Evolutionary conservation across 2,888 invertebrate genomes (phyloP).

Genomic region (Micropterix aruncella): DNA sequence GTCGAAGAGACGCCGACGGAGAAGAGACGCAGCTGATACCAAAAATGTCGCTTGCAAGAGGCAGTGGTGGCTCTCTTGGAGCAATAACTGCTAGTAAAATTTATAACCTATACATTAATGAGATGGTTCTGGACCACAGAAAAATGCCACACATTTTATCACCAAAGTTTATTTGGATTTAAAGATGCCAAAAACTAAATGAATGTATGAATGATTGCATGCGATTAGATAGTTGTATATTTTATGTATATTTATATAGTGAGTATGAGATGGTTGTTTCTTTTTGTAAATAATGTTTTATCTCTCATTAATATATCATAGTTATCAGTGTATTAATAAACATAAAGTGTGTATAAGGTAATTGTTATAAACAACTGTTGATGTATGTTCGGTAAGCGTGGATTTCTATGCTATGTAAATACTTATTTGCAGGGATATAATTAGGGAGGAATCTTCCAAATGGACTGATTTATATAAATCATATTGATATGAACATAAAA

Average conservation of each 20-base stretch:
- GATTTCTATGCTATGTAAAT: slow-evolving; percentile 42
- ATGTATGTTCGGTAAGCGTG: slow-evolving; percentile 40
- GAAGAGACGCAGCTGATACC: slow-evolving; percentile 35
- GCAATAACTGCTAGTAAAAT: slow-evolving; percentile 31
- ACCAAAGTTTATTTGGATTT: background rate
- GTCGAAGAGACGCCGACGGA: slow-evolving; percentile 57
- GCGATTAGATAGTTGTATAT: background rate
- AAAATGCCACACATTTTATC: background rate
- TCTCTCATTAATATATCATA: background rate
- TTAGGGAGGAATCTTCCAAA: slow-evolving; percentile 39
- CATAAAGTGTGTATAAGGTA: slow-evolving; percentile 13
- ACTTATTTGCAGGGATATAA: slow-evolving; percentile 37
- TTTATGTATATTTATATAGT: background rate
- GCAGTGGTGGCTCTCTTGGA: slow-evolving; percentile 36
- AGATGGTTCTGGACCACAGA: background rate
- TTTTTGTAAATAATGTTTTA: background rate
- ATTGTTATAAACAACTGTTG: slow-evolving; percentile 36
- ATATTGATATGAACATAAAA: slow-evolving; percentile 43
- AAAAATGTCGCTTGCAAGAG: slow-evolving; percentile 20
- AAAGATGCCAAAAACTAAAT: background rate
- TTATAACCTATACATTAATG: background rate
- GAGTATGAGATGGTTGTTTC: background rate
- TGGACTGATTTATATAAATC: slow-evolving; percentile 43
- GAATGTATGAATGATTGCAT: background rate
- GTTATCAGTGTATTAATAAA: background rate